Conservation (phyloP, 2,113 vertebrate species). For the Tragelaphus scriptus region DNA sequence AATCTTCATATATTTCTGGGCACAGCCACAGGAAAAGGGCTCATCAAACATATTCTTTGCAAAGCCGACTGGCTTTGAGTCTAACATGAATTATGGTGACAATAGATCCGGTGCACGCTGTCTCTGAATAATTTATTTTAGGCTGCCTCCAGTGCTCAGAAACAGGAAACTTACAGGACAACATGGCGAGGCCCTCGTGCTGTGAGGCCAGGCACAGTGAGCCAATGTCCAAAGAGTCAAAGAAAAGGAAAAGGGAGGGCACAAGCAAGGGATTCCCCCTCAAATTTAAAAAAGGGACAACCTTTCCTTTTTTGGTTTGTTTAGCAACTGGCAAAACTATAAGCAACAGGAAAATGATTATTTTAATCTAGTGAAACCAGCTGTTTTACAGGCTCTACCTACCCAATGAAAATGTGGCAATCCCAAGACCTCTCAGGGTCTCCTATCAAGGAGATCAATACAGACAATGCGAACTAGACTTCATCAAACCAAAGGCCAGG, state of each 20-base stretch:
- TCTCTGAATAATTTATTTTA: constrained; percentile 29
- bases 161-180: constrained; percentile 8
- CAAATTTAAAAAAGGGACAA: background rate
- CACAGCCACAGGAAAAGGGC: background rate
- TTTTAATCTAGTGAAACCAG: background rate
- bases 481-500: background rate
- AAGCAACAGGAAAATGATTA: background rate
- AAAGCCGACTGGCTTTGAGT: background rate
- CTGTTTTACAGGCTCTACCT: background rate
- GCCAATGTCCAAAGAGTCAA: background rate
- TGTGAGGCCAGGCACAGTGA: background rate
- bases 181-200: background rate
- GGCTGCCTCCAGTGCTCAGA: background rate
- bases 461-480: background rate
- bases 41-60: background rate
- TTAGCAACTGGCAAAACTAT: background rate
- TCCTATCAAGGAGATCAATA: background rate
- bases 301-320: background rate
- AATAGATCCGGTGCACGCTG: background rate
- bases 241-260: background rate
- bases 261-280: background rate
- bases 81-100: background rate
- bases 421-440: background rate
- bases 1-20: background rate
- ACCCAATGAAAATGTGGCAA: background rate